phyloP scores from a whole-genome alignment of 2,888 invertebrate genomes.

The Drosophila setosimentum region DNA sequence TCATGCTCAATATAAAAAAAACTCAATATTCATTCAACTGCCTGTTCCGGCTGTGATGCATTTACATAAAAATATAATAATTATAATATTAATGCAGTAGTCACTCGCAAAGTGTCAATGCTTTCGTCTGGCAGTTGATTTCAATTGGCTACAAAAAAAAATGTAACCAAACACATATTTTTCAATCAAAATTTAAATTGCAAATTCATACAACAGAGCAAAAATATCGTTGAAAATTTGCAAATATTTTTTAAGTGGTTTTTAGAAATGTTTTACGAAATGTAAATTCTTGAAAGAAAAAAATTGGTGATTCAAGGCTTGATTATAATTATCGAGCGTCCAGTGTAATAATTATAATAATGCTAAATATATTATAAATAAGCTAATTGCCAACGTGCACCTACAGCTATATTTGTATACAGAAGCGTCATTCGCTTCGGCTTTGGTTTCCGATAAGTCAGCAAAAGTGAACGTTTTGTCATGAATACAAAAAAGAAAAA shows the following conservation, averaged over 20 bases:
- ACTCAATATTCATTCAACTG: slow-evolving; percentile 17
- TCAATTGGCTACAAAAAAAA: neutral
- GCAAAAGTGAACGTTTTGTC: slow-evolving; percentile 25
- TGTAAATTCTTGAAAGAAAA: neutral
- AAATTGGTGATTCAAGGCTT: neutral
- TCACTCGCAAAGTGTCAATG: neutral
- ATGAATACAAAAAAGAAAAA: neutral
- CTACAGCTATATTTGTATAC: neutral
- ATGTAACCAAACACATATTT: neutral
- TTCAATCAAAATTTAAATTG: neutral
- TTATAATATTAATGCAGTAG: neutral
- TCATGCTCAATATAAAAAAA: slow-evolving; percentile 28
- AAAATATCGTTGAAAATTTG: neutral
- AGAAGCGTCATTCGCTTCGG: slow-evolving; percentile 1
- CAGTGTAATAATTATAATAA: slow-evolving; percentile 11
- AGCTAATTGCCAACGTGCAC: slow-evolving; percentile 11
- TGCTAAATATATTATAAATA: slow-evolving; percentile 5
- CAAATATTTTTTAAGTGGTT: neutral
- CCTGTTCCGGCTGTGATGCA: slow-evolving; percentile 18
- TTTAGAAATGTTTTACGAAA: neutral
- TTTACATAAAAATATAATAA: slow-evolving; percentile 10
- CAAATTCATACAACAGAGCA: neutral
- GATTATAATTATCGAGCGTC: neutral
- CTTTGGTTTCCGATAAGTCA: slow-evolving; percentile 65
- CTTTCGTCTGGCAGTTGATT: neutral